Evolutionary conservation across 2,888 invertebrate genomes (phyloP).

Genomic region (Caenorhabditis sp.): DNA sequence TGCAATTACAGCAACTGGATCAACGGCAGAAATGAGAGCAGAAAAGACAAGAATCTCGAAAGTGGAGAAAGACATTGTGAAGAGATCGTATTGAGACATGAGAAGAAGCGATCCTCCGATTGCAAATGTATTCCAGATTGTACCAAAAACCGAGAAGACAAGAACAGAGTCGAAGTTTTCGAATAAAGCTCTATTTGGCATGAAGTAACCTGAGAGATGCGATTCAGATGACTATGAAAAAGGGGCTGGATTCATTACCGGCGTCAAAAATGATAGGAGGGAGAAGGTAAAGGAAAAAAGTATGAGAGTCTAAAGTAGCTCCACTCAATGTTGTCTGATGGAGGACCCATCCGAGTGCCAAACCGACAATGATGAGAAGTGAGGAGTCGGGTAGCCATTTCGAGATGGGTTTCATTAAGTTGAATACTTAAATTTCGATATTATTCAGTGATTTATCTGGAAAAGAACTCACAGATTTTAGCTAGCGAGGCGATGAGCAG

Average conservation of each 20-base stretch:
- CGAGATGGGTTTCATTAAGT: conserved; percentile 67
- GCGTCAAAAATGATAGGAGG: conserved; percentile 99
- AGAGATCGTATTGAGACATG: conserved; percentile 31
- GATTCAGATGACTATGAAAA: neutral
- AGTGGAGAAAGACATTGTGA: conserved; percentile 35
- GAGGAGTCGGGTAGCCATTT: conserved; percentile 94
- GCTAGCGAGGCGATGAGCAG: conserved; percentile 71
- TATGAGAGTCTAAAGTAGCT: conserved; percentile 85
- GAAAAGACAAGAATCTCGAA: conserved; percentile 66
- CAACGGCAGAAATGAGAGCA: conserved; percentile 68
- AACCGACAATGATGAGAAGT: conserved; percentile 95
- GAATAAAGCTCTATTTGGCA: conserved; percentile 97
- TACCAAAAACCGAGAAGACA: conserved; percentile 93
- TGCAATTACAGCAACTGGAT: conserved; percentile 70
- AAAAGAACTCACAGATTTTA: conserved; percentile 68
- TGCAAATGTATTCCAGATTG: conserved; percentile 92
- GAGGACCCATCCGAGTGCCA: conserved; percentile 84
- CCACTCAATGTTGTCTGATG: conserved; percentile 55
- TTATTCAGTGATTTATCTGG: neutral
- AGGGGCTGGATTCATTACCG: conserved; percentile 52
- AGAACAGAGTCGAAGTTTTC: conserved; percentile 96
- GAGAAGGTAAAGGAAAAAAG: conserved; percentile 97
- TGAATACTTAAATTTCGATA: conserved; percentile 64
- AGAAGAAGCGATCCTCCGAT: conserved; percentile 73
- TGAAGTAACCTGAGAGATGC: conserved; percentile 90